Evolutionary conservation across 2,888 invertebrate species (phyloP).

Genomic region (Tubulanus polymorphus): DNA sequence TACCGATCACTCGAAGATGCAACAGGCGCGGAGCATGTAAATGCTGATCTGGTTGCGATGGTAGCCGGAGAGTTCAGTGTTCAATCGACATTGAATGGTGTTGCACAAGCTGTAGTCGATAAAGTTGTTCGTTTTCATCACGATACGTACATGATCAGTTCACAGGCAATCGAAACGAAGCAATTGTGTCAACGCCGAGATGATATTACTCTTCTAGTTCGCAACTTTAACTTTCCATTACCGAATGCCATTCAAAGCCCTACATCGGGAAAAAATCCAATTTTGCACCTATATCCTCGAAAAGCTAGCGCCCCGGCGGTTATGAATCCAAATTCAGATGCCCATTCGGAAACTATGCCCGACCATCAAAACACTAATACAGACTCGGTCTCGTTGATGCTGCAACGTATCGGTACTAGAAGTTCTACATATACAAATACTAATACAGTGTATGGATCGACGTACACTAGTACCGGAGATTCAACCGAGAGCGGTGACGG

Average conservation of each 20-base stretch:
- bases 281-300: constrained; percentile 2
- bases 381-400: constrained; percentile 9
- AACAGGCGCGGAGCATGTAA: constrained; percentile 70
- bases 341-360: background rate
- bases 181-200: constrained; percentile 62
- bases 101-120: constrained; percentile 81
- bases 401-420: constrained; percentile 14
- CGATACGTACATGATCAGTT: constrained; percentile 64
- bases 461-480: constrained; percentile 34
- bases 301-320: background rate
- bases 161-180: constrained; percentile 26
- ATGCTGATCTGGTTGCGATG: constrained; percentile 44
- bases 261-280: constrained; percentile 24
- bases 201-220: constrained; percentile 78
- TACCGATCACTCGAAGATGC: constrained; percentile 80
- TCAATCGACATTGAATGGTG: constrained; percentile 73
- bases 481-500: constrained; percentile 45
- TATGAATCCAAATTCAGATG: background rate
- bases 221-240: constrained; percentile 79
- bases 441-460: constrained; percentile 2
- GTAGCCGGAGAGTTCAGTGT: constrained; percentile 62
- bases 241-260: constrained; percentile 60
- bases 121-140: constrained; percentile 80
- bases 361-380: constrained; percentile 5
- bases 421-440: background rate